Evolutionary conservation across 37 sponge, comb jelly and placozoan species (phyloP).

Genomic region (Halichondria panicea): DNA sequence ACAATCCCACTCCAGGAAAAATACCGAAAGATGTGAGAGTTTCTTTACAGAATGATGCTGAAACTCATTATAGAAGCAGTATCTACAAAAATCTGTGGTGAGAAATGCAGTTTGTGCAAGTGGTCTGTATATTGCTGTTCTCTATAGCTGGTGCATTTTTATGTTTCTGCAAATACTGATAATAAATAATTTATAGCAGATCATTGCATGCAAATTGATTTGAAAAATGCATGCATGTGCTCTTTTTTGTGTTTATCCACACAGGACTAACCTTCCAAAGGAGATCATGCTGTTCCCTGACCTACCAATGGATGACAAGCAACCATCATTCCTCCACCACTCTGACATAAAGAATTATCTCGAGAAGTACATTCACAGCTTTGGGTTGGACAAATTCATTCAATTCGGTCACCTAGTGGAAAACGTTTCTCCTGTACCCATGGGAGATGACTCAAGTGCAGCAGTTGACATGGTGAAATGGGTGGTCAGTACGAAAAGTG

Average conservation of each 20-base stretch:
- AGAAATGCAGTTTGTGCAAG: no score
- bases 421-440: constrained; percentile 35
- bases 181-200: no score
- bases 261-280: constrained; percentile 82
- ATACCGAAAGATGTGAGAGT: background rate
- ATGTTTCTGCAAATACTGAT: no score
- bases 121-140: no score
- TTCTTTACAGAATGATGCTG: background rate
- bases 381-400: constrained; percentile 46
- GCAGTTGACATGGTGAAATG: constrained; percentile 41
- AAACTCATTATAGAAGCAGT: background rate
- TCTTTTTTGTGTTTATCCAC: no score
- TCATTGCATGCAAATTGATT: no score
- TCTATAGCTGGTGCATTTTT: no score
- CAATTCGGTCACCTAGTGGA: constrained; percentile 47
- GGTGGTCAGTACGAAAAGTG: constrained; percentile 32
- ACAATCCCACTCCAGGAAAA: constrained; percentile 16
- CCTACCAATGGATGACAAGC: constrained; percentile 47
- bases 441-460: no score
- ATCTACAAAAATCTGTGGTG: constrained; percentile 43
- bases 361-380: constrained; percentile 49
- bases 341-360: constrained; percentile 61
- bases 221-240: no score
- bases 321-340: constrained; percentile 70
- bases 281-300: constrained; percentile 75